Base-by-base conservation (phyloP, 2,888 invertebrate species). In the Neria commutata region DNA sequence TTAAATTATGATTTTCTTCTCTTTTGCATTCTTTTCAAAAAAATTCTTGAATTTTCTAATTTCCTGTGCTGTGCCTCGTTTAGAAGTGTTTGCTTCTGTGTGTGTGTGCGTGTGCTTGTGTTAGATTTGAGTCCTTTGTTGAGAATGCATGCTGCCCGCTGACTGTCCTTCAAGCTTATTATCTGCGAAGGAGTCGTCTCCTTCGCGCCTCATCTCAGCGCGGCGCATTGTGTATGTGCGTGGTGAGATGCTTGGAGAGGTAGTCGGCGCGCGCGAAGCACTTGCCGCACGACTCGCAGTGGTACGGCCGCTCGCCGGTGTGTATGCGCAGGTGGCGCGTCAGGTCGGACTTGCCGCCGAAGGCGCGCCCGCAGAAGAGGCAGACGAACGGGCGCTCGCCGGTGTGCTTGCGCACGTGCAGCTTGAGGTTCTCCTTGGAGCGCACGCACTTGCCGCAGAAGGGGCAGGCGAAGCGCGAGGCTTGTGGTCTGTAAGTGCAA, bases 381-480 rank as follows among this genome's bases (percentile, higher is more conserved):
- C 94, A 94, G 56, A 93, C 94, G 78, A 94, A 94, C n/a, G 94
- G 94, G 26, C 94, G 85, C 79, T 94, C 94, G 10, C 93, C 93
- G 3, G 89, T 89, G 77, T 94, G 94, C 74, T 94, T 94, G 58
- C 93, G 86, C 19, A 94, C 92, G 81, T 94, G 94, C 67, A 94
- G 83, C 81, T 94, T 93, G 54, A 94, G 85, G 79, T 93, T 93
- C 83, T 93, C 93, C 82, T 93, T 93, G 48, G 92, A 92, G 56
- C 93, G 86, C 37, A 94, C 94, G 79, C 93, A 93, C 79, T 94
- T 94, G 50, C 92, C 92, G 80, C 94, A 94, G 78, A 93, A 94
- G 0, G 93, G 93, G 74, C 93, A 94, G 26, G 93, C 92, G 80
- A 93, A 93, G 58, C 91, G 86, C 26, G 81, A 80, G n/a, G 79